Evolutionary conservation across 1,140 invertebrate genomes (phyloP).

Genomic region (Samia ricini): DNA sequence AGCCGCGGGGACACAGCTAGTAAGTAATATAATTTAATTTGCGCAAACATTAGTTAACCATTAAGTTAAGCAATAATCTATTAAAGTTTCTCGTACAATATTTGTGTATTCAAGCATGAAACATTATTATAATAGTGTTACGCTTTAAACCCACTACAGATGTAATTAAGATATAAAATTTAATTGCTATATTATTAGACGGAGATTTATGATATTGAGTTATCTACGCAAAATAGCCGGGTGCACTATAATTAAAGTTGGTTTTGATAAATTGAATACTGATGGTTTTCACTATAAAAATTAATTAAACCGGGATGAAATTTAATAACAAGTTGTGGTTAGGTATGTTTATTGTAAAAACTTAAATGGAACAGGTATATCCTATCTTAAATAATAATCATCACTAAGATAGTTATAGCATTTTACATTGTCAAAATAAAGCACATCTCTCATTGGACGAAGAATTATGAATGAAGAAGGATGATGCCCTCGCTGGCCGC

Average conservation of each 20-base stretch:
- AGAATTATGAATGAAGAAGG: too few relatives aligned
- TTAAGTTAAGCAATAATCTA: conserved; percentile 11
- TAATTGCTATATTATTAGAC: conserved; percentile 54
- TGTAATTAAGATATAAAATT: conserved; percentile 64
- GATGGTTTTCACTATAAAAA: conserved; percentile 14
- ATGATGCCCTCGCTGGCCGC: too few relatives aligned
- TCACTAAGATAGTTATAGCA: too few relatives aligned
- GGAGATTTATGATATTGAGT: conserved; percentile 49
- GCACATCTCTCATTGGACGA: too few relatives aligned
- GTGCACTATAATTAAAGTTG: conserved; percentile 39
- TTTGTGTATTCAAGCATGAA: conserved; percentile 39
- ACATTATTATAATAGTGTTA: too few relatives aligned
- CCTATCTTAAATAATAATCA: not conserved
- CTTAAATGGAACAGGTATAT: too few relatives aligned
- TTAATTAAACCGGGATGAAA: conserved; percentile 1
- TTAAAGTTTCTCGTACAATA: conserved; percentile 7
- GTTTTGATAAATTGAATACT: conserved; percentile 20
- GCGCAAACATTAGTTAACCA: not conserved
- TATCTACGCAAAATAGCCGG: conserved; percentile 28
- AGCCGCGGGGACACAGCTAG: too few relatives aligned
- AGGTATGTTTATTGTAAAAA: not conserved
- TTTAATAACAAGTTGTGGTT: not conserved
- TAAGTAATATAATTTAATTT: not conserved
- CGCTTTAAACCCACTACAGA: conserved; percentile 53
- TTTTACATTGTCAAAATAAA: too few relatives aligned